phyloP scores from a whole-genome alignment of 1,140 invertebrate genomes.

The Meloidogyne hapla region DNA sequence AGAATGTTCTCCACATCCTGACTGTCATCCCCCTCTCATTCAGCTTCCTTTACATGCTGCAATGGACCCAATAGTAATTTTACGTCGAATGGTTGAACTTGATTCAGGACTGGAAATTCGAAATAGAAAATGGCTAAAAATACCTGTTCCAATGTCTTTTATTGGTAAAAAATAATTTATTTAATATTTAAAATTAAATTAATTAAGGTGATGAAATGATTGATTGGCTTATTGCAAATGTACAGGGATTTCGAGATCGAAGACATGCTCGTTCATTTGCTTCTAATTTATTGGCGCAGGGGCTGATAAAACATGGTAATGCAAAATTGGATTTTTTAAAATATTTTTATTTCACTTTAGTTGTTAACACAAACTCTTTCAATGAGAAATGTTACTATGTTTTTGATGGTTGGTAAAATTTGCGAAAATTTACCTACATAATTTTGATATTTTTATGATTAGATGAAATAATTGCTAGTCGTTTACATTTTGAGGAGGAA shows the following conservation, averaged over 20 bases:
- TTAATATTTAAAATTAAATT: conserved; percentile 10
- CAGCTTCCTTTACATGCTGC: conserved; percentile 20
- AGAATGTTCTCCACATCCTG: neutral
- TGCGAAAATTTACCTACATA: neutral
- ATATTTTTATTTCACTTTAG: conserved; percentile 65
- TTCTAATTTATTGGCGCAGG: conserved; percentile 86
- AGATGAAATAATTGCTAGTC: conserved; percentile 39
- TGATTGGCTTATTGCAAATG: conserved; percentile 41
- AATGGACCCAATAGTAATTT: conserved; percentile 64
- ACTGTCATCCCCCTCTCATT: conserved; percentile 6
- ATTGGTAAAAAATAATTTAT: conserved; percentile 70
- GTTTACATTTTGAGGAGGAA: conserved; percentile 33
- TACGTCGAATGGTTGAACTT: conserved; percentile 77
- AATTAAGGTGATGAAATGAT: conserved; percentile 52
- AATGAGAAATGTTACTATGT: conserved; percentile 98
- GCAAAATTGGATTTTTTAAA: neutral
- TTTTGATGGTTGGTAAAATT: conserved; percentile 67
- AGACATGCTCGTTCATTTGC: conserved; percentile 93
- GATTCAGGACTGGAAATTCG: conserved; percentile 93
- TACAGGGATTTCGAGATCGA: conserved; percentile 75
- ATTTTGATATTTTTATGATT: too few species aligned
- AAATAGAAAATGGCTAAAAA: conserved; percentile 98
- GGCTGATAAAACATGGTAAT: conserved; percentile 81
- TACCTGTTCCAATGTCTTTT: conserved; percentile 96
- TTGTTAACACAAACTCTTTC: conserved; percentile 96